Evolutionary conservation across 1,140 invertebrate species (phyloP), one percentile per base, ranked within the genome.

Genomic region (Drosophila equinoxialis): DNA sequence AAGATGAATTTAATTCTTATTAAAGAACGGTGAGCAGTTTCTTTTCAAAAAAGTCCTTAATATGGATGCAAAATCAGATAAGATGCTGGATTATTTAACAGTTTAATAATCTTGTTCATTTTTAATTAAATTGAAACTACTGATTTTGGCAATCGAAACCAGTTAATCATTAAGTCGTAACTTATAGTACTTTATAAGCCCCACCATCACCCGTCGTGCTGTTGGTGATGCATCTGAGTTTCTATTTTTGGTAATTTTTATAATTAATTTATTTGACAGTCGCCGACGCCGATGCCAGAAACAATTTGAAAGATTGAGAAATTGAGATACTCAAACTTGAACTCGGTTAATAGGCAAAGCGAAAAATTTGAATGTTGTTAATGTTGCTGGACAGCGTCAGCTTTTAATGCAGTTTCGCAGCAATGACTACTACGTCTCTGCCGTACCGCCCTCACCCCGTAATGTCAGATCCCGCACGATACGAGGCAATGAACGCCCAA

Each of bases 291-390:
- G 37, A 69, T 61, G 62, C 57, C 68, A 77, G 76, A 72, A n/a
- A 65, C 39, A 48, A 65, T 51, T 51, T 79, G 73, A 45, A 74
- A 72, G 67, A 87, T 86, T 86, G 83, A 79, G 68, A 86, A 68
- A 87, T 89, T 87, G 84, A 87, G 74, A 67, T 85, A 89, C 84
- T 89, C 80, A 89, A 37, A 89, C 84, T 84, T 89, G 80, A 90
- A 89, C 84, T 89, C 84, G 84, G 84, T 84, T 89, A 89, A 81
- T 89, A 81, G 84, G 80, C 84, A 89, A 89, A 84, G 11, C 84
- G 68, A 89, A 84, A 30, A 30, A 87, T 87, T 87, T 87, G 74
- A 89, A 48, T 76, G 68, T 30, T 33, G 67, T 39, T 59, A 70
- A 45, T 57, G 65, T 48, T 35, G 61, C 30, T 23, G 45, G 45